Evolutionary conservation across 2,797 vertebrate species (phyloP), one percentile per base, ranked within the genome.

Genomic region (Hephaestus fuliginosus): DNA sequence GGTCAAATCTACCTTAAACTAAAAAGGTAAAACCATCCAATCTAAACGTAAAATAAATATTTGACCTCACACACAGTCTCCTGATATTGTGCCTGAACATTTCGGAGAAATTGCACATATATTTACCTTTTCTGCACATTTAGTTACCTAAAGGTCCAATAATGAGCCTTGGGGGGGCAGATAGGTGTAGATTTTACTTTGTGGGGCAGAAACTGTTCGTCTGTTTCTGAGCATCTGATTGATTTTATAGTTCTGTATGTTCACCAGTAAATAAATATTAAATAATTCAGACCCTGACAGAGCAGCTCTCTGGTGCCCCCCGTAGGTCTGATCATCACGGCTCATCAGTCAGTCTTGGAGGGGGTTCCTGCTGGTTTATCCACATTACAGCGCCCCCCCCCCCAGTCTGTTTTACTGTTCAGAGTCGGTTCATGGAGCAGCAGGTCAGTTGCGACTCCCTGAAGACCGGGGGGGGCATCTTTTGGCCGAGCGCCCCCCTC

Each of bases 401-500:
- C 56, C 18, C 39, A 18, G 39, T 52, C 46, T 69, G 51, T 62
- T 52, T 76, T 67, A 63, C 73, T 68, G n/a, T 66, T 74, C 70
- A 39, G 52, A 76, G 60, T 60, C 41, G 12, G 67, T 63, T 69
- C n/a, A 43, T 5, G 76, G 39, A 72, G 30, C 73, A 63, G 67
- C 68, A 57, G 70, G 58, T 82, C 83, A 3, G 73, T 56, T 69
- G 33, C 25, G 76, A 41, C 75, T 82, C 82, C 84, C 80, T 30
- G 55, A 60, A 73, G 84, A 86, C 72, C 72, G 7, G 53, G 69
- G 65, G 78, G 80, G 74, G 85, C 88, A 89, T 88, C 90, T 90
- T 83, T 86, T 25, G 71, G 76, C 74, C 30, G 60, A 53, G 82
- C 55, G 2, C 70, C 63, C 70, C 51, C 33, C 53, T 69, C 44